A percentile compares a stretch with the other conserved stretches of the same genome.
Conservation (phyloP, 2,797 vertebrate species). For the Melopsittacus undulatus region DNA sequence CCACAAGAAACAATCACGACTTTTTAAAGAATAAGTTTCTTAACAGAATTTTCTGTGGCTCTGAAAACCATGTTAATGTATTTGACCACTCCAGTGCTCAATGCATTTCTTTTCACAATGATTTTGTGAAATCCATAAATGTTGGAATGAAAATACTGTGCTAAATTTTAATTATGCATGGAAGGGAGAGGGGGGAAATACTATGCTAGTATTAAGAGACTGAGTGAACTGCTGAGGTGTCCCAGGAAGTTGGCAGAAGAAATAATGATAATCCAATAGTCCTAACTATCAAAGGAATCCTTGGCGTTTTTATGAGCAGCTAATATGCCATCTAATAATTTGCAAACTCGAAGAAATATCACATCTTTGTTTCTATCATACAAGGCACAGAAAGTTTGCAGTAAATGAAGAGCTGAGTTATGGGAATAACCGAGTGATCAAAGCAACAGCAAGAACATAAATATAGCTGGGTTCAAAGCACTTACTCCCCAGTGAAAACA, state of each 20-base stretch:
- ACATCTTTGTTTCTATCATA: background rate
- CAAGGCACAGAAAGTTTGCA: background rate
- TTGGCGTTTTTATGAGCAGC: background rate
- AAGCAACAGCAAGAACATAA: background rate
- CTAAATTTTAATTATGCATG: background rate
- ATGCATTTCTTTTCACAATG: background rate
- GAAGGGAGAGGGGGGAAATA: background rate
- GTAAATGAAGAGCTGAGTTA: background rate
- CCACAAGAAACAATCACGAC: background rate
- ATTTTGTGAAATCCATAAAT: background rate
- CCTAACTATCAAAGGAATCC: background rate
- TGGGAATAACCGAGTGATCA: background rate
- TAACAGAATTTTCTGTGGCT: background rate
- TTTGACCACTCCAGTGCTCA: background rate
- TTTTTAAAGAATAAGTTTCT: background rate
- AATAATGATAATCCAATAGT: background rate
- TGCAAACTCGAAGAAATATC: background rate
- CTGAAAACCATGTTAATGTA: background rate
- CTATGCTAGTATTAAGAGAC: background rate
- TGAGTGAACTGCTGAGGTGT: background rate
- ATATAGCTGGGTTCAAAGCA: background rate
- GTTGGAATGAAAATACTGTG: background rate
- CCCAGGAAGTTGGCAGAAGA: background rate
- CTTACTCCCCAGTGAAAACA: background rate
- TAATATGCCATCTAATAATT: background rate